A percentile compares a stretch with the other conserved stretches of the same genome.
These are phyloP conservation scores for Microctonus aethiopoides DNA, from an alignment of 2,888 invertebrate species.

Conservation along the genomic window DNA sequence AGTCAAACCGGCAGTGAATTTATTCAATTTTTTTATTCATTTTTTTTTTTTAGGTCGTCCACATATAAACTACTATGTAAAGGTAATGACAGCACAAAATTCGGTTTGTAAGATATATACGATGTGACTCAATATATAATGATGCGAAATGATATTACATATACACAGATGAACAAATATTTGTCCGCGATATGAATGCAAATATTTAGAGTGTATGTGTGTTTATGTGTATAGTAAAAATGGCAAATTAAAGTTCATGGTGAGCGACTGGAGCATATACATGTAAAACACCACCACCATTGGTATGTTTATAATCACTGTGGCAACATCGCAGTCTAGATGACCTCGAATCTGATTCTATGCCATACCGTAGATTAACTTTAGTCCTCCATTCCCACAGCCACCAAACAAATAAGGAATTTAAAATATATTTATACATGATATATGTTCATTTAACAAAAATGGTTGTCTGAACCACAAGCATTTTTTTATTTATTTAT, in stretches of 20 bases:
- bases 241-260: constrained; percentile 22
- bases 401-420: not conserved
- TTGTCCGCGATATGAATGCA: not conserved
- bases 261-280: constrained; percentile 8
- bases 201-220: not conserved
- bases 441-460: not conserved
- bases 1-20: not conserved
- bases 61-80: not conserved
- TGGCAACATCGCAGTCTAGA: constrained; percentile 15
- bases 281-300: constrained; percentile 10
- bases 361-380: constrained; percentile 10
- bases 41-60: not conserved
- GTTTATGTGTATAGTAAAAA: not conserved
- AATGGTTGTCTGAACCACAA: not conserved
- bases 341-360: constrained; percentile 21
- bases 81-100: not conserved
- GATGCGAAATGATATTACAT: not conserved
- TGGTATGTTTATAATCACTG: constrained; percentile 22
- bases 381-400: not conserved
- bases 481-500: constrained; percentile 17
- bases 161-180: not conserved
- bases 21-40: not conserved
- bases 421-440: not conserved
- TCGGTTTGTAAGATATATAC: not conserved
- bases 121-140: not conserved